These are phyloP conservation scores for Thunnus thynnus DNA, from an alignment of 2,113 vertebrate genomes.

Conservation along the genomic window DNA sequence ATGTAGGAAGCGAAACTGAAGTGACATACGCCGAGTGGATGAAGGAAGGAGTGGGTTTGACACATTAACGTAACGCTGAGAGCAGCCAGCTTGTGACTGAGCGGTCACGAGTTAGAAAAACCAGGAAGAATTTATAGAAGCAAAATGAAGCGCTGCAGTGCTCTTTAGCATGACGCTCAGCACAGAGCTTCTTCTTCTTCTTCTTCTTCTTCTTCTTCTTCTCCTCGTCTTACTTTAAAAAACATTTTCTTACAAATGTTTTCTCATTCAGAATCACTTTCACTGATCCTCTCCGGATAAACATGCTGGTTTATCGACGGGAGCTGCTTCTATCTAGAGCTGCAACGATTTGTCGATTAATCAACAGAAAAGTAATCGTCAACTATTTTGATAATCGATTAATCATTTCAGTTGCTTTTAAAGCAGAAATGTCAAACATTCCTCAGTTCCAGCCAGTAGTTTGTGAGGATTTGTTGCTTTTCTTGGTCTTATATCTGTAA, in stretches of 20 bases:
- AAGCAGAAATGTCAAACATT: no score
- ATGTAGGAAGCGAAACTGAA: conserved; percentile 85
- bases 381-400: no score
- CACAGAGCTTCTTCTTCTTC: not conserved
- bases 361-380: no score
- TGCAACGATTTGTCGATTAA: no score
- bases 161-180: no score
- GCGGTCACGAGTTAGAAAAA: conserved; percentile 22
- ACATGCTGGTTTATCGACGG: not conserved
- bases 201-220: not conserved
- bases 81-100: conserved; percentile 1
- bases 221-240: not conserved
- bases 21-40: conserved; percentile 43
- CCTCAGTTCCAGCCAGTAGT: no score
- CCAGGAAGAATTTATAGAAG: conserved; percentile 7
- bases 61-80: not conserved
- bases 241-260: not conserved
- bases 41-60: conserved; percentile 21
- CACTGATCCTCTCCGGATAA: not conserved
- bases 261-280: not conserved
- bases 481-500: no score
- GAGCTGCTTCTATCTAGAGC: not conserved
- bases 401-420: no score
- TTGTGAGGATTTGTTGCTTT: no score
- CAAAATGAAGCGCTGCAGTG: not conserved